Conservation (phyloP, 2,113 vertebrate species). For the Tychaedon coryphoeus region DNA sequence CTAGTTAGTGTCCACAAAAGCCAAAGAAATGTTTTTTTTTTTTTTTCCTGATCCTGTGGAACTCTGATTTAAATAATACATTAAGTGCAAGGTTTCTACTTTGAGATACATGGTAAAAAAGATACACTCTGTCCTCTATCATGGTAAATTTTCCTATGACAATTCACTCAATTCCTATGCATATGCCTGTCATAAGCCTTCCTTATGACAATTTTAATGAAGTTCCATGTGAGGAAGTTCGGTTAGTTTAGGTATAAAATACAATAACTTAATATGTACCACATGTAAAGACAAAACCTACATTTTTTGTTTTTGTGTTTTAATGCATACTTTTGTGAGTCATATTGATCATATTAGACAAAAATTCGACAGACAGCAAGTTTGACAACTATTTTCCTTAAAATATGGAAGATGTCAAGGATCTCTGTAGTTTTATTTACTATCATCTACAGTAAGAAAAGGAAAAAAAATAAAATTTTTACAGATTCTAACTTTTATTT, state of each 20-base stretch:
- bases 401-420: background rate
- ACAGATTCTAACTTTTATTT: background rate
- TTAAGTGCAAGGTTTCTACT: background rate
- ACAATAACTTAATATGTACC: background rate
- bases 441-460: background rate
- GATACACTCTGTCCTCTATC: background rate
- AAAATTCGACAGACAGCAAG: background rate
- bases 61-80: background rate
- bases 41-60: background rate
- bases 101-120: background rate
- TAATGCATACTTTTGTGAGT: background rate
- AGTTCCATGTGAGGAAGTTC: background rate
- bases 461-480: background rate
- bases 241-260: background rate
- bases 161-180: background rate
- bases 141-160: background rate
- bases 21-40: background rate
- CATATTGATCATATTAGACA: background rate
- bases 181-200: background rate
- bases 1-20: background rate
- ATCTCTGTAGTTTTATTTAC: background rate
- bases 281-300: background rate
- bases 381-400: background rate
- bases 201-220: background rate
- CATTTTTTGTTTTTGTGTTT: background rate